phyloP scores from a whole-genome alignment of 2,888 invertebrate genomes.

The Idaea aversata region DNA sequence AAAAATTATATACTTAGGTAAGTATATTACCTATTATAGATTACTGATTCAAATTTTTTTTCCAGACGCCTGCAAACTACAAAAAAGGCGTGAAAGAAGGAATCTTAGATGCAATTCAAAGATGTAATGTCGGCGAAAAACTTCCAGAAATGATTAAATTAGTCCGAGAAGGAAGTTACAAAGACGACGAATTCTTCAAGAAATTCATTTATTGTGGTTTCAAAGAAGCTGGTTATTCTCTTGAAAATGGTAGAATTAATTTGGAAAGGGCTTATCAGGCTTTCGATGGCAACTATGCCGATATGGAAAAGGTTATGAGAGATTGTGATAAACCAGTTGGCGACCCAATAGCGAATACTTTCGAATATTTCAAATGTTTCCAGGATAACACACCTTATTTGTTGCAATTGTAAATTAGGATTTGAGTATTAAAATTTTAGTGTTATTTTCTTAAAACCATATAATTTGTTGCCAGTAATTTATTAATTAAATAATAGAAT shows the following conservation, averaged over 20 bases:
- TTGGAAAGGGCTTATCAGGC: conserved; percentile 42
- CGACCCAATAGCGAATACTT: conserved; percentile 40
- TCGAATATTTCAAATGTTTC: conserved; percentile 44
- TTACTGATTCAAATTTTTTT: background rate
- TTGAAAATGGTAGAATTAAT: conserved; percentile 44
- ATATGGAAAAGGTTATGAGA: conserved; percentile 37
- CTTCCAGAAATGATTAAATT: conserved; percentile 20
- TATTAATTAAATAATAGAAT: too few species aligned
- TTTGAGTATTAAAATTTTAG: background rate
- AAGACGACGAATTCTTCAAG: conserved; percentile 45
- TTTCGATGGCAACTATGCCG: conserved; percentile 34
- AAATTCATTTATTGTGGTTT: conserved; percentile 55
- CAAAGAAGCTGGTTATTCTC: conserved; percentile 40
- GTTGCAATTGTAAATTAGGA: background rate
- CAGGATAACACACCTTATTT: conserved; percentile 31
- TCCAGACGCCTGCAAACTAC: background rate
- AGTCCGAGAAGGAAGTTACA: conserved; percentile 43
- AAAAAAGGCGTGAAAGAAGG: background rate
- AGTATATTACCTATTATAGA: too few species aligned
- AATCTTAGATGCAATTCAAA: background rate
- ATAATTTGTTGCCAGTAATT: too few species aligned
- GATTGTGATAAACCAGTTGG: conserved; percentile 44
- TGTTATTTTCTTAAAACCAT: too few species aligned
- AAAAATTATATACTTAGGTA: too few species aligned
- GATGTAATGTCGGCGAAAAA: conserved; percentile 1